Base-by-base conservation (phyloP, 2,888 invertebrate genomes). In the Melieria omissa region DNA sequence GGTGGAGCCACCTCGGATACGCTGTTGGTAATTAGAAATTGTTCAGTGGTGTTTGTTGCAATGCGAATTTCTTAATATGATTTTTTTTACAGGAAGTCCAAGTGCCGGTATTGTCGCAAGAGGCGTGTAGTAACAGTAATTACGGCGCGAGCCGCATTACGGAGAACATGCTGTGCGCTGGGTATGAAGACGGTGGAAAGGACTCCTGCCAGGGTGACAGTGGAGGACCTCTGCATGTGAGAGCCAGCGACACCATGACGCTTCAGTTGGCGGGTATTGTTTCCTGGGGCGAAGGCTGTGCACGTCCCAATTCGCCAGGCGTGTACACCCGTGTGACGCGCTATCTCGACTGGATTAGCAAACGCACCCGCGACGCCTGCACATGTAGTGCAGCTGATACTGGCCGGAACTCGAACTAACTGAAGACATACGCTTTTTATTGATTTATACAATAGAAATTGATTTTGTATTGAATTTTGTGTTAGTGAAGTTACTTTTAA, bases 261-360 rank as follows among this genome's bases (percentile, higher is more conserved):
- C 80, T 78, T 70, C 81, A 82, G 16, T 76, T 81, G 60, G 82
- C 85, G 91, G 95, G 95, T 42, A 88, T 95, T 12, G 94, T 94
- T 0, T 94, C 94, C 0, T 87, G 87, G 86, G 86, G 86, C 55
- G 85, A 85, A 64, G 86, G 86, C 14, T 86, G 86, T 65, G 87
- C 87, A 29, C 80, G 85, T 78, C 90, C 92, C 0, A 91, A 92
- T 77, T 90, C 90, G 74, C 95, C 95, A 0, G 95, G 95, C 1
- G 95, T 95, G 4, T 95, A 95, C 84, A 89, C 93, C 0, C 88
- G 95, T 55, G 94, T 94, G n/a, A 93, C 93, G 85, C 89, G 93
- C 73, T 95, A 92, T 63, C 80, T 80, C 62, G 78, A 90, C 0
- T 93, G 93, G 93, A 89, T 93, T 58, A 87, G 88, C 75, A 88